Conservation (phyloP, 2,888 invertebrate species). For the Drosophila mimica region DNA sequence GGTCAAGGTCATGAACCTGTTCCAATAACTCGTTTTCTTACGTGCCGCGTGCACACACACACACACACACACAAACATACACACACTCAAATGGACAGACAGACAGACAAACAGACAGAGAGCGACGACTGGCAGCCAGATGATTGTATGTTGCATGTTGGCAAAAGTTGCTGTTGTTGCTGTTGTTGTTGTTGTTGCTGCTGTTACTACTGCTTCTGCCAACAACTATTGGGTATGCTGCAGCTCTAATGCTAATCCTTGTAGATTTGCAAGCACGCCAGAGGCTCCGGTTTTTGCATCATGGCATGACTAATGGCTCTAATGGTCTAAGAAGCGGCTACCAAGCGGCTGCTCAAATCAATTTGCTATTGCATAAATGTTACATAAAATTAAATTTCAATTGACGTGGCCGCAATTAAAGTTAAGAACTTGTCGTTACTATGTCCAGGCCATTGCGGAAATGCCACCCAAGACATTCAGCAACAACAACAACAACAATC, state of each 20-base stretch:
- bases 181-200: constrained; percentile 34
- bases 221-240: constrained; percentile 18
- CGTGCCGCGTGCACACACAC: constrained; percentile 64
- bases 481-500: constrained; percentile 20
- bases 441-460: constrained; percentile 32
- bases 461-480: constrained; percentile 41
- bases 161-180: constrained; percentile 35
- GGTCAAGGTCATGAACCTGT: constrained; percentile 84
- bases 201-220: constrained; percentile 31
- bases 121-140: constrained; percentile 47
- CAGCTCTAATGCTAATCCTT: constrained; percentile 71
- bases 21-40: constrained; percentile 82
- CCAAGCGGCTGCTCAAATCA: constrained; percentile 61
- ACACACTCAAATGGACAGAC: constrained; percentile 17
- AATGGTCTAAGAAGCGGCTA: constrained; percentile 42
- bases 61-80: constrained; percentile 13
- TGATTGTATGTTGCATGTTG: constrained; percentile 77
- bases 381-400: constrained; percentile 77
- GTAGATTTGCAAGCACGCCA: constrained; percentile 45
- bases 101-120: constrained; percentile 29
- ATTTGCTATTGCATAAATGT: constrained; percentile 66
- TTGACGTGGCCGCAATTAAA: constrained; percentile 50
- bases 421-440: constrained; percentile 35
- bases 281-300: constrained; percentile 38
- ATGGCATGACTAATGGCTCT: constrained; percentile 71